Percentiles rank a stretch among this genome's conserved stretches.
These are phyloP conservation scores for Anorthoa munda DNA, from an alignment of 2,888 invertebrate species.

Conservation along the genomic window DNA sequence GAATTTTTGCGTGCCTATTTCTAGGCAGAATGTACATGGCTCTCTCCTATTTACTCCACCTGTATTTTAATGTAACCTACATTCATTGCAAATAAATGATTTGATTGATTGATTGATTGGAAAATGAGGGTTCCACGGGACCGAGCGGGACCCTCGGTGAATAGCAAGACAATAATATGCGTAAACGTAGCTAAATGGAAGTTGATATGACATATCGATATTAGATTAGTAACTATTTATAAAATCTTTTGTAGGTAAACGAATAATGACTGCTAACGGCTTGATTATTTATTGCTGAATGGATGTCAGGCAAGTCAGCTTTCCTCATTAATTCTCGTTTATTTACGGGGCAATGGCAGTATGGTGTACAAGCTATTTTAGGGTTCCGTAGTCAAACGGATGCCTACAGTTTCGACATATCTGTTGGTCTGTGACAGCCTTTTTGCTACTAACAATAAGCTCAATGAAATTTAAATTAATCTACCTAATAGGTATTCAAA, in stretches of 20 bases:
- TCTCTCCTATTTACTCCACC: too few relatives aligned
- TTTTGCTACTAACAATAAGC: not conserved
- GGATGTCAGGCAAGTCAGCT: slow-evolving; percentile 55
- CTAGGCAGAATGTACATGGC: too few relatives aligned
- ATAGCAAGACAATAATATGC: not conserved
- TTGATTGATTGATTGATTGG: too few relatives aligned
- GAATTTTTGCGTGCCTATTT: too few relatives aligned
- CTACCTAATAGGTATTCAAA: not conserved
- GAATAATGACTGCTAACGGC: slow-evolving; percentile 38
- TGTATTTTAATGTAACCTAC: too few relatives aligned
- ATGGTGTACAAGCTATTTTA: slow-evolving; percentile 27
- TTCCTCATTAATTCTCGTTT: slow-evolving; percentile 54
- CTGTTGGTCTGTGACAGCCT: not conserved
- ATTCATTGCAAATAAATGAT: too few relatives aligned
- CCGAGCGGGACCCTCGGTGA: not conserved
- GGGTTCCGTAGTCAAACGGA: not conserved
- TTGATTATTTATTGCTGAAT: slow-evolving; percentile 59
- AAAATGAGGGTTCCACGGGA: too few relatives aligned
- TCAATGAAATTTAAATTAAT: not conserved
- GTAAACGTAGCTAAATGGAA: not conserved
- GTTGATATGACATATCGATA: not conserved
- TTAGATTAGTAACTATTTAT: not conserved
- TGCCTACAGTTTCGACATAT: not conserved
- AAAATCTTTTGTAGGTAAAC: slow-evolving; percentile 29
- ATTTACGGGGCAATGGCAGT: slow-evolving; percentile 40